A percentile compares a stretch with the other conserved stretches of the same genome.
Evolutionary conservation across 1,140 invertebrate species (phyloP).

Genomic region (Panagrolaimus sp.): DNA sequence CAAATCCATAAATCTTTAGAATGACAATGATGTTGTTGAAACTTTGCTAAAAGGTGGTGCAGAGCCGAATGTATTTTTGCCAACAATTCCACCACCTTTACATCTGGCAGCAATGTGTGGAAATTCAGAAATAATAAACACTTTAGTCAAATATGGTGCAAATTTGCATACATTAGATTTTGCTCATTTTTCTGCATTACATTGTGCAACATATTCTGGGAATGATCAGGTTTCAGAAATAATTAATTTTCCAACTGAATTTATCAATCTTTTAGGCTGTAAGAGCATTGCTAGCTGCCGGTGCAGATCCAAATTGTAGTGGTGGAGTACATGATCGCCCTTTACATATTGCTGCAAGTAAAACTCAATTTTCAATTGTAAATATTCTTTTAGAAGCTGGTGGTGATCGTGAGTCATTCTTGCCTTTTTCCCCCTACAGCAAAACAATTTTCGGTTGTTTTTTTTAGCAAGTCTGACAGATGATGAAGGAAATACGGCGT

Average conservation of each 20-base stretch:
- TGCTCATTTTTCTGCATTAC: conserved; percentile 62
- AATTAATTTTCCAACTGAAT: not conserved
- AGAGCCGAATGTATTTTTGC: conserved; percentile 59
- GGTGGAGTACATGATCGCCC: conserved; percentile 62
- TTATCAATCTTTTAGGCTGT: conserved; percentile 57
- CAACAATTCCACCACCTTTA: conserved; percentile 60
- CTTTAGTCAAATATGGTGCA: conserved; percentile 54
- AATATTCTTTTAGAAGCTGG: conserved; percentile 60
- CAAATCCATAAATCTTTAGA: conserved; percentile 47
- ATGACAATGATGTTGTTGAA: conserved; percentile 59
- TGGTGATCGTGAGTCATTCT: conserved; percentile 55
- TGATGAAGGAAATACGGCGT: conserved; percentile 60
- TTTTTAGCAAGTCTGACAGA: conserved; percentile 59
- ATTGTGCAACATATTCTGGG: conserved; percentile 62
- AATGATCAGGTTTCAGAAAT: conserved; percentile 59
- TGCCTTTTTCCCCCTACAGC: conserved; percentile 13
- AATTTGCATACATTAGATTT: conserved; percentile 60
- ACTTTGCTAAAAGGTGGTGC: conserved; percentile 58
- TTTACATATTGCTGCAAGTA: conserved; percentile 60
- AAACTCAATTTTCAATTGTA: conserved; percentile 59
- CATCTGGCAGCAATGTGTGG: conserved; percentile 62
- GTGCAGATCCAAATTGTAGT: conserved; percentile 60
- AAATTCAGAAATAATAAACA: conserved; percentile 56
- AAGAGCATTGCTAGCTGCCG: conserved; percentile 57
- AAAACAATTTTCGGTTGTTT: conserved; percentile 15